Conservation (phyloP, 2,888 invertebrate genomes). For the Phrixothrix hirtus region DNA sequence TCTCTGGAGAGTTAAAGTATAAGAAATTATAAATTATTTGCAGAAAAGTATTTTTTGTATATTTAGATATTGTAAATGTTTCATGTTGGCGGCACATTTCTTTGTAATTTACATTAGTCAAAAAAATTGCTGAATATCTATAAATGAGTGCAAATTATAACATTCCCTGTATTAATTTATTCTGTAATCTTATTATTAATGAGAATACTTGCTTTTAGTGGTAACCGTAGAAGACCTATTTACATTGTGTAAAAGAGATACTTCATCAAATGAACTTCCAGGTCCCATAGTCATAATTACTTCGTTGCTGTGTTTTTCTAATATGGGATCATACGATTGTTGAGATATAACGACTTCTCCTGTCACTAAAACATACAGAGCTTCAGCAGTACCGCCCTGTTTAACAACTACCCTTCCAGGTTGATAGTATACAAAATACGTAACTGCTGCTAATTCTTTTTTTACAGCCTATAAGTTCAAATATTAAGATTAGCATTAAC, state of each 20-base stretch:
- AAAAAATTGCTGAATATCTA: no score
- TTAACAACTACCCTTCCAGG: conserved; percentile 65
- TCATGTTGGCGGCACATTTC: no score
- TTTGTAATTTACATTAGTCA: no score
- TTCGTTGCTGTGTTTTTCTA: conserved; percentile 56
- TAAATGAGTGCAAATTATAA: no score
- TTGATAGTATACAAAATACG: conserved; percentile 65
- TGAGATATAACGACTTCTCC: conserved; percentile 64
- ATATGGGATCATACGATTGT: conserved; percentile 58
- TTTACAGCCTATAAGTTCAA: conserved; percentile 60
- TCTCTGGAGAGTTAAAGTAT: no score
- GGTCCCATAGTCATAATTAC: conserved; percentile 60
- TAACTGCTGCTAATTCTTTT: conserved; percentile 63
- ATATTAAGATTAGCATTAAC: background rate
- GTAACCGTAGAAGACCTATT: conserved; percentile 65
- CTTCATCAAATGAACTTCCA: conserved; percentile 70
- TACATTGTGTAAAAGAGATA: conserved; percentile 65
- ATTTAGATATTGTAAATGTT: no score
- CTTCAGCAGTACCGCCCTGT: conserved; percentile 63
- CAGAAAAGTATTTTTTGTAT: no score
- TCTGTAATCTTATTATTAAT: no score
- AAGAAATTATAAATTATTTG: no score
- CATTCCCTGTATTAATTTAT: no score
- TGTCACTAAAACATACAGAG: conserved; percentile 67
- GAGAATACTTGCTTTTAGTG: conserved; percentile 56